These are phyloP conservation scores for Acanthosepion esculentum DNA, from an alignment of 2,888 invertebrate species.

Conservation along the genomic window DNA sequence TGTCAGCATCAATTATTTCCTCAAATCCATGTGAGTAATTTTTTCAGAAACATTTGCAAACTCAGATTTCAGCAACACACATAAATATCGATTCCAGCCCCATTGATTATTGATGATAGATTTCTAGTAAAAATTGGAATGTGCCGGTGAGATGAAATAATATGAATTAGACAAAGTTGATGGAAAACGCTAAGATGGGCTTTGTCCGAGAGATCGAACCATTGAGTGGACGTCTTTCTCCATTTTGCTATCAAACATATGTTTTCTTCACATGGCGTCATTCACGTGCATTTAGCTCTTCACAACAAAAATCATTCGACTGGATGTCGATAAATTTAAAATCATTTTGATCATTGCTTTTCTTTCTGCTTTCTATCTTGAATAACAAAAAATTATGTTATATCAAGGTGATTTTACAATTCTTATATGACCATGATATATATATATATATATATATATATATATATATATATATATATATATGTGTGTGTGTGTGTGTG, in stretches of 20 bases:
- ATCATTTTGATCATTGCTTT: no score
- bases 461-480: no score
- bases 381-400: no score
- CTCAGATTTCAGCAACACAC: neutral
- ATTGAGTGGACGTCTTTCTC: neutral
- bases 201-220: neutral
- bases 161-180: neutral
- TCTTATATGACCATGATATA: no score
- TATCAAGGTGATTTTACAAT: no score
- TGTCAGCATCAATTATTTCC: neutral
- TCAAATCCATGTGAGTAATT: neutral
- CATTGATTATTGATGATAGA: neutral
- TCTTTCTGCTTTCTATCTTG: no score
- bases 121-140: neutral
- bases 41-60: neutral
- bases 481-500: no score
- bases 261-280: neutral
- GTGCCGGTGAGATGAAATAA: neutral
- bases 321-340: no score
- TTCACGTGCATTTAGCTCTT: no score
- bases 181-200: neutral
- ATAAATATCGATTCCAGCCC: neutral
- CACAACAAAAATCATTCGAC: no score
- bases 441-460: no score
- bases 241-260: neutral